These are phyloP conservation scores for Augochlora pura DNA, from an alignment of 1,140 invertebrate genomes.

Conservation along the genomic window DNA sequence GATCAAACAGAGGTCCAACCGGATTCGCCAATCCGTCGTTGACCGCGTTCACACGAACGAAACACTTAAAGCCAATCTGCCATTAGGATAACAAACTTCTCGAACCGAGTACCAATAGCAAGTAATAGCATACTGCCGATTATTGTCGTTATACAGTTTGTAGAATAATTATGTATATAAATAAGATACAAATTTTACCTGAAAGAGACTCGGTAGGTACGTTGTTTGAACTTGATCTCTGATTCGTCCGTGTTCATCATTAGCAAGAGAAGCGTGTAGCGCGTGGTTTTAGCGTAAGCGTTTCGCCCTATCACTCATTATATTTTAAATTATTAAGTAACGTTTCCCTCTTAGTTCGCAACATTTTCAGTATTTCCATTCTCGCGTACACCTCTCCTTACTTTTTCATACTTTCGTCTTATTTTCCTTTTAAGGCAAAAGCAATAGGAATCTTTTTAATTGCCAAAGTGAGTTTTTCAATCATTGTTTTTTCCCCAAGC, in stretches of 20 bases:
- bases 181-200: conserved; percentile 41
- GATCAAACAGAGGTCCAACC: not conserved
- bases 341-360: too few relatives aligned
- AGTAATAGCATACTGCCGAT: conserved; percentile 41
- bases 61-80: conserved; percentile 20
- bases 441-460: conserved; percentile 8
- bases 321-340: too few relatives aligned
- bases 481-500: not conserved
- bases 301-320: not conserved
- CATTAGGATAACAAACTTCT: conserved; percentile 24
- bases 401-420: not conserved
- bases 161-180: conserved; percentile 50
- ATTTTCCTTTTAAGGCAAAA: not conserved
- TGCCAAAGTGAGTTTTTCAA: not conserved
- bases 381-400: too few relatives aligned
- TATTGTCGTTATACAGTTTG: conserved; percentile 25
- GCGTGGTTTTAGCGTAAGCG: conserved; percentile 24
- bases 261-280: conserved; percentile 17
- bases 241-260: conserved; percentile 49
- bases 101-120: conserved; percentile 22
- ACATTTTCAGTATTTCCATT: not conserved
- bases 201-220: conserved; percentile 31
- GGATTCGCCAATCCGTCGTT: not conserved
- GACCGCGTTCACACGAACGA: conserved; percentile 12
- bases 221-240: conserved; percentile 42